phyloP scores from a whole-genome alignment of 2,888 invertebrate species.

The Nomada goodeniana region DNA sequence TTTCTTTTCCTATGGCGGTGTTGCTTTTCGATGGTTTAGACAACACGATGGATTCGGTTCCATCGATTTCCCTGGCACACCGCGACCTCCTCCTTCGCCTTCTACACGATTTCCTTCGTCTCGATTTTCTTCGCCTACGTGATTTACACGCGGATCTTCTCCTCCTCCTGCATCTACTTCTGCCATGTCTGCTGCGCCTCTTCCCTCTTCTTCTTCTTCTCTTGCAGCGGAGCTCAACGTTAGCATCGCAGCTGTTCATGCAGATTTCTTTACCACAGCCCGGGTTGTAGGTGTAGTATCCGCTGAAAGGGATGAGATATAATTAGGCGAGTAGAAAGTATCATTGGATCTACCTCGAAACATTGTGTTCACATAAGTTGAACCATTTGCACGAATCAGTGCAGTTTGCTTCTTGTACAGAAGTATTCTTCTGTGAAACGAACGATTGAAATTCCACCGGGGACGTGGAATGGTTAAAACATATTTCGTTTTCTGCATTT shows the following conservation, averaged over 20 bases:
- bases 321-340: too few species aligned
- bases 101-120: conserved; percentile 9
- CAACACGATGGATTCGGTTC: conserved; percentile 10
- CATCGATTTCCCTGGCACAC: conserved; percentile 19
- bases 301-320: conserved; percentile 54
- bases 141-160: conserved; percentile 32
- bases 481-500: conserved; percentile 1
- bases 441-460: background rate
- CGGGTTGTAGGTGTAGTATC: conserved; percentile 72
- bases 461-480: too few species aligned
- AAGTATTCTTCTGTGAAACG: background rate
- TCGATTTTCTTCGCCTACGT: conserved; percentile 23
- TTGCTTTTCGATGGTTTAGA: conserved; percentile 30
- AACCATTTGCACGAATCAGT: background rate
- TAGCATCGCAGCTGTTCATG: conserved; percentile 33
- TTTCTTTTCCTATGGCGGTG: conserved; percentile 37
- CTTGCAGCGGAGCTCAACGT: conserved; percentile 20
- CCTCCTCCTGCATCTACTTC: conserved; percentile 7
- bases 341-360: too few species aligned
- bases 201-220: conserved; percentile 20
- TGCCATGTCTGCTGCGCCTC: too few species aligned
- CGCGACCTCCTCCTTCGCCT: conserved; percentile 28
- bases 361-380: too few species aligned
- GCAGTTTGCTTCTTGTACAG: background rate
- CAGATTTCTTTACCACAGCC: conserved; percentile 50